Base-by-base conservation (phyloP, 2,888 invertebrate species). In the Agonopterix subpropinquella region DNA sequence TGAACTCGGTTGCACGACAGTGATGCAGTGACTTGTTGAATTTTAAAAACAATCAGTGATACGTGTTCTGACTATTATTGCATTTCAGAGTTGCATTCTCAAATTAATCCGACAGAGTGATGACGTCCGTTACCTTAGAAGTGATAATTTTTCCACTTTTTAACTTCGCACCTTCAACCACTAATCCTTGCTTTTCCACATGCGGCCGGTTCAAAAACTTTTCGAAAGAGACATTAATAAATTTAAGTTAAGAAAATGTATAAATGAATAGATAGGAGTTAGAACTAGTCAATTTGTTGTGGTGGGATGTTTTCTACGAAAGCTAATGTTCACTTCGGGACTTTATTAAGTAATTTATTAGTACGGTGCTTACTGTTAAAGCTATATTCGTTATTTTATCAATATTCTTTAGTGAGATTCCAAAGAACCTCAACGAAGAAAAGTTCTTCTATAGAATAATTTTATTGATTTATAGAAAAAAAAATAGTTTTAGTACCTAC, bases 211-310 rank as follows among this genome's bases (percentile, higher is more conserved):
- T 87, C 80, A 73, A 79, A 57, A 67, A 71, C 67, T 74, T 73
- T 62, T 61, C 52, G 13, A 68, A 73, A 82, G 73, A 81, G 85
- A 88, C 87, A 80, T 77, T 75, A 73, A 73, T 80, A 67, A 80
- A 80, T 75, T 75, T 79, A 80, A 60, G 53, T 43, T 67, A 62
- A 78, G 67, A 45, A 13, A 71, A 69, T 75, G 71, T 75, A 77
- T 68, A 74, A 67, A 68, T 76, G 73, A 67, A 69, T 81, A 84
- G 80, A 73, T 86, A 86, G 83, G 73, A 67, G 62, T 77, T 87
- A 86, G 86, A 77, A 73, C 82, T 87, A 87, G 88, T 87, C 84
- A 87, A 87, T 87, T 86, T 81, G 79, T 80, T 84, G 79, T 82
- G 84, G 81, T 81, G 83, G 67, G 67, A 80, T 67, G 70, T 83